Conservation (phyloP, 2,888 invertebrate species). For the Strigamia crassipes region DNA sequence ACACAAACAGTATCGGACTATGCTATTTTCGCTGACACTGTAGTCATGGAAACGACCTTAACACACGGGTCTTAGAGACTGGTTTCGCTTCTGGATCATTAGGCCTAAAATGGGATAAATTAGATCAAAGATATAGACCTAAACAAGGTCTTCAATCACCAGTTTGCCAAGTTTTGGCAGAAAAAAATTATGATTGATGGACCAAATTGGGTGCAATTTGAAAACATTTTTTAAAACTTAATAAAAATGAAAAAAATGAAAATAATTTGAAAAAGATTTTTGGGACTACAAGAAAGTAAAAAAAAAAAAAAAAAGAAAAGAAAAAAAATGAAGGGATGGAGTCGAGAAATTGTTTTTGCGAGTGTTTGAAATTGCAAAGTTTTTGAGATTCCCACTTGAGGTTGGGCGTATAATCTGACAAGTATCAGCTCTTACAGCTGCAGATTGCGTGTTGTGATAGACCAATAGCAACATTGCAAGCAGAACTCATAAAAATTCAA, state of each 20-base stretch:
- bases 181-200: constrained; percentile 10
- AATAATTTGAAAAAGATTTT: no score
- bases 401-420: constrained; percentile 10
- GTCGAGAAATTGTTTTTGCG: background rate
- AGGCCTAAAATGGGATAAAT: constrained; percentile 4
- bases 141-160: constrained; percentile 26
- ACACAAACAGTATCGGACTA: background rate
- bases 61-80: background rate
- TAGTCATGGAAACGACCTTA: background rate
- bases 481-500: constrained; percentile 30
- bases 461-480: constrained; percentile 17
- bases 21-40: background rate
- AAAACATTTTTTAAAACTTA: background rate
- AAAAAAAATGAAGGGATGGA: constrained; percentile 4
- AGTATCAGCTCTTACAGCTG: constrained; percentile 30
- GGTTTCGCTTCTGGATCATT: constrained; percentile 15
- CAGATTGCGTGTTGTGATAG: constrained; percentile 27
- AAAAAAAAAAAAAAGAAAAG: no score
- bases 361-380: constrained; percentile 15
- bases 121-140: background rate
- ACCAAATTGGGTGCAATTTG: constrained; percentile 17
- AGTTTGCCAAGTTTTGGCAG: constrained; percentile 3
- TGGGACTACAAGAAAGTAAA: background rate
- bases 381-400: background rate
- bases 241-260: background rate